Percentiles rank a stretch among this genome's conserved stretches.
Evolutionary conservation across 2,888 invertebrate species (phyloP).

Genomic region (Geotrupes spiniger): DNA sequence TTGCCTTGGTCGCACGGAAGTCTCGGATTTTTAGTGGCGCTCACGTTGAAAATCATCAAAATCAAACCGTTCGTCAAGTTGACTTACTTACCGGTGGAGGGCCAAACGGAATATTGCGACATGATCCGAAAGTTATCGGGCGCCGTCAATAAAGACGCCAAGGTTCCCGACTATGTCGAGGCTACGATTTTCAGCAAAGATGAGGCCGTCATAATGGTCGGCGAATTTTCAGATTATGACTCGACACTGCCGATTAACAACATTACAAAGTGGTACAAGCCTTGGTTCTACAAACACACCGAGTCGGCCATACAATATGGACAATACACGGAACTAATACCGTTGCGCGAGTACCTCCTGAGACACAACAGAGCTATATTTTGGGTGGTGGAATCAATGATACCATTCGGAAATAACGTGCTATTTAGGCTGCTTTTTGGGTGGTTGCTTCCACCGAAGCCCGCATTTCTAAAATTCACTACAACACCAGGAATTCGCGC

Average conservation of each 20-base stretch:
- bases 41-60: slow-evolving; percentile 61
- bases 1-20: slow-evolving; percentile 69
- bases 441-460: slow-evolving; percentile 68
- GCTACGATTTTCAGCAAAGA: slow-evolving; percentile 63
- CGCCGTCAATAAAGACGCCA: slow-evolving; percentile 40
- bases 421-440: slow-evolving; percentile 59
- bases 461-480: slow-evolving; percentile 69
- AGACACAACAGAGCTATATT: slow-evolving; percentile 68
- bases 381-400: slow-evolving; percentile 72
- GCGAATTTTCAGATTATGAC: slow-evolving; percentile 62
- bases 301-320: slow-evolving; percentile 57
- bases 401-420: slow-evolving; percentile 66
- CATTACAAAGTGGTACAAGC: slow-evolving; percentile 65
- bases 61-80: slow-evolving; percentile 65
- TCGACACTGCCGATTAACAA: slow-evolving; percentile 54
- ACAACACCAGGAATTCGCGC: slow-evolving; percentile 66
- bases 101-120: slow-evolving; percentile 63
- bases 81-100: slow-evolving; percentile 61
- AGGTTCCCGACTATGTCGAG: slow-evolving; percentile 62
- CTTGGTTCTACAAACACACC: slow-evolving; percentile 70
- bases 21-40: slow-evolving; percentile 62
- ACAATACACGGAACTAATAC: slow-evolving; percentile 59
- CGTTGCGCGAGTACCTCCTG: slow-evolving; percentile 62
- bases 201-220: slow-evolving; percentile 65
- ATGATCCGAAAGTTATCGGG: slow-evolving; percentile 61